Base-by-base conservation (phyloP, 2,797 vertebrate genomes). In the Hippopotamyrus pictus region DNA sequence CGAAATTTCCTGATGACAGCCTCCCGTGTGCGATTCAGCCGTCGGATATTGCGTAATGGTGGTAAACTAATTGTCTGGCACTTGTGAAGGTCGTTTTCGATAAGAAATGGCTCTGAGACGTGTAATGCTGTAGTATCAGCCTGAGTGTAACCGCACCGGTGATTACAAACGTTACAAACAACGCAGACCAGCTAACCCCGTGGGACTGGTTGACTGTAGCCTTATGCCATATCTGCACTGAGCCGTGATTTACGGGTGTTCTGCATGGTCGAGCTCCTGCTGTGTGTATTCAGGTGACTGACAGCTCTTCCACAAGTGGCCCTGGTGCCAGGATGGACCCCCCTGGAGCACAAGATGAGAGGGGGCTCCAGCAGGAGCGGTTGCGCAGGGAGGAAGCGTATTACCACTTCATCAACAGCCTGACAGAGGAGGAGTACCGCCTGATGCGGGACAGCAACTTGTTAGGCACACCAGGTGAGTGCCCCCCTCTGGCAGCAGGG, bases 361-460 rank as follows among this genome's bases (percentile, higher is more conserved):
- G 97, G 85, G 96, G 96, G 88, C 95, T 97, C 91, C 98, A 99
- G 94, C 97, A 97, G 93, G 98, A 99, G 92, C 97, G 97, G 91
- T 97, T 99, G 92, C 96, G 96, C 9, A 95, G 98, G 94, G 98
- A 99, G 95, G 98, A 99, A 94, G 97, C 98, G 12, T 99, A 99
- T 94, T 99, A 99, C 92, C 97, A 99, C 93, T 99, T 99, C 93
- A 98, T 99, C 92, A 98, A 98, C 91, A 97, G 97, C 57, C 93
- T 99, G 90, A 98, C 92, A 89, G 98, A 99, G 90, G 98, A 99
- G 90, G 98, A 99, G 91, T 99, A 99, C 92, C 96, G 97, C 79
- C 93, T 99, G 83, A 99, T 99, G 98, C 98, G 98, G 94, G 98
- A 99, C 93, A 94, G 95, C 88, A 98, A 98, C 93, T 96, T 99